Evolutionary conservation across 2,797 vertebrate species (phyloP), one percentile per base, ranked within the genome.

Genomic region (Myotis myotis): DNA sequence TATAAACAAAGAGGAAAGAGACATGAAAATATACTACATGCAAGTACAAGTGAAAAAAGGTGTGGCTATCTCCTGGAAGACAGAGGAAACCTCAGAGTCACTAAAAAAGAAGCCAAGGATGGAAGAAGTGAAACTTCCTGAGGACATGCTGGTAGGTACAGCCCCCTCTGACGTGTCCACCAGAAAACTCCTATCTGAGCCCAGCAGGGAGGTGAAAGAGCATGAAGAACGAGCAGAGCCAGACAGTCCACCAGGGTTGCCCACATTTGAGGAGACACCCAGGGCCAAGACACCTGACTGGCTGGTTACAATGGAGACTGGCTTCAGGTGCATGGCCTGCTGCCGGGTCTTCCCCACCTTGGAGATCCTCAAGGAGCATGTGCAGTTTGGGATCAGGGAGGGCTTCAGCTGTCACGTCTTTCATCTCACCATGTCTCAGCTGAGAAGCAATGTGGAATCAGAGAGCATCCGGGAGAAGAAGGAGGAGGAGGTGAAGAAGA

Each of bases 21-120:
- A 64, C 38, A 94, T 97, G 96, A 97, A 97, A 93, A 94, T 97
- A 87, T 97, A 96, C 94, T 97, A 97, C 51, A 97, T 96, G 92
- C 86, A 84, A 76, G 96, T 97, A 11, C 87, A 96, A 55, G 94
- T 91, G 89, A 66, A 53, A 85, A 97, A 96, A 28, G 96, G 95
- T 1, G 93, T 97, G 70, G 96, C 94, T 76, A 13, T 97, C 85
- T 97, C 93, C 55, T 96, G 96, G 96, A 93, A 96, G 80, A 84
- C 85, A 60, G 28, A 85, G n/a, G 83, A 93, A n/a, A 92, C 85
- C 80, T 89, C 87, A 0, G 95, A 85, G 51, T 78, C 83, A 4
- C 74, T 75, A 33, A 80, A 82, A 49, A 97, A 94, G 72, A 75
- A 88, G 12, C 96, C 36, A 0, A 93, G 25, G 85, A 78, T 96